These are phyloP conservation scores for Brotula barbata DNA, from an alignment of 2,797 vertebrate genomes.

Conservation along the genomic window DNA sequence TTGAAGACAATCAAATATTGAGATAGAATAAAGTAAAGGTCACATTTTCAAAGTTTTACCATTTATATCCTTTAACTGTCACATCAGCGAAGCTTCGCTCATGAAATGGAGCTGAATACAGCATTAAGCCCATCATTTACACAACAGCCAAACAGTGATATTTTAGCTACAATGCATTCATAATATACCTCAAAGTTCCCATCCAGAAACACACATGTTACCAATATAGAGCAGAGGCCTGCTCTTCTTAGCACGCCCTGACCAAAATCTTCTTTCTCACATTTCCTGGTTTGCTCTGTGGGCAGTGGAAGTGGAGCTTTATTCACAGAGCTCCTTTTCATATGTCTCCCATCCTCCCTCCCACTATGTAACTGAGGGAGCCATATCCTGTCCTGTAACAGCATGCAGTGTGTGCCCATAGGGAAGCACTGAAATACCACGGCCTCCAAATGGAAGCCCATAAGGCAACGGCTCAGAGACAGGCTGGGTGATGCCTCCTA, in stretches of 20 bases:
- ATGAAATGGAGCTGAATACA: neutral
- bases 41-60: too few species aligned
- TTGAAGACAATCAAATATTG: too few species aligned
- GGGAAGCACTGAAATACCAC: constrained; percentile 28
- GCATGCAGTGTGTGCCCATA: constrained; percentile 35
- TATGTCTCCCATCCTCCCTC: constrained; percentile 34
- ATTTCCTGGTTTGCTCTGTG: constrained; percentile 56
- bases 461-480: constrained; percentile 23
- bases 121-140: neutral
- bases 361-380: constrained; percentile 27
- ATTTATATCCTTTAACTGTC: too few species aligned
- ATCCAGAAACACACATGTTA: constrained; percentile 16
- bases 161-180: neutral
- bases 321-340: constrained; percentile 68
- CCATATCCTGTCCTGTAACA: constrained; percentile 31
- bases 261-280: constrained; percentile 40
- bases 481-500: constrained; percentile 36
- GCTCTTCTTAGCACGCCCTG: constrained; percentile 12
- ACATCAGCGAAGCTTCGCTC: neutral
- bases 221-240: constrained; percentile 32
- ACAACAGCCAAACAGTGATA: neutral
- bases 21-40: too few species aligned
- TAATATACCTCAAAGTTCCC: neutral
- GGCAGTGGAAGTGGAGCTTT: constrained; percentile 32
- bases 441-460: constrained; percentile 42